Percentiles rank a stretch among this genome's conserved stretches.
phyloP scores from a whole-genome alignment of 2,888 invertebrate species.

The Polylopha cassiicola region DNA sequence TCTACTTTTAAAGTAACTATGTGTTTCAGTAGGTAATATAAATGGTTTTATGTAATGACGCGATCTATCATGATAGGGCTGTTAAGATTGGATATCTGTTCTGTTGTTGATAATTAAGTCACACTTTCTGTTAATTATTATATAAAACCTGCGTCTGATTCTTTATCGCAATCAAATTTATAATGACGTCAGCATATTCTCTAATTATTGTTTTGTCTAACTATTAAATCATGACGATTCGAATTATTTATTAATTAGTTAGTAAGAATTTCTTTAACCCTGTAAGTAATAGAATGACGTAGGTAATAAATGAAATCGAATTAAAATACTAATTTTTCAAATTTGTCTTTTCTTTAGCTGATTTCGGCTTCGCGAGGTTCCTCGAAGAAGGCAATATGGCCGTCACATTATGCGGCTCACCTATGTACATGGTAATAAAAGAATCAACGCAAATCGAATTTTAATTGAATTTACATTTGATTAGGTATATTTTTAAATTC shows the following conservation, averaged over 20 bases:
- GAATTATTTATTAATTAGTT: too few relatives aligned
- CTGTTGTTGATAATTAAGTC: constrained; percentile 6
- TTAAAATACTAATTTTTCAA: background rate
- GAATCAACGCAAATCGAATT: background rate
- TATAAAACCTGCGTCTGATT: too few relatives aligned
- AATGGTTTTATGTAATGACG: constrained; percentile 4
- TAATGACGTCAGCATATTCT: too few relatives aligned
- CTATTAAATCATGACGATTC: too few relatives aligned
- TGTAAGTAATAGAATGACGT: too few relatives aligned
- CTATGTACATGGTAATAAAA: constrained; percentile 97
- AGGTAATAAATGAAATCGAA: too few relatives aligned
- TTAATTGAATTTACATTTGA: background rate
- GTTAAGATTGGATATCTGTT: constrained; percentile 8
- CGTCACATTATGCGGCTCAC: constrained; percentile 98
- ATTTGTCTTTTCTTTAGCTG: constrained; percentile 80
- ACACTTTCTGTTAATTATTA: too few relatives aligned
- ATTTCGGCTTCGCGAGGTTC: constrained; percentile 99
- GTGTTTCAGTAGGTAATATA: constrained; percentile 1
- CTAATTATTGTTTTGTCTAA: too few relatives aligned
- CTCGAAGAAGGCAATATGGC: constrained; percentile 99
- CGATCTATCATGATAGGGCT: constrained; percentile 12
- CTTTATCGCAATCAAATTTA: too few relatives aligned
- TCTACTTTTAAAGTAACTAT: constrained; percentile 6
- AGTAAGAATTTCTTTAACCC: too few relatives aligned
- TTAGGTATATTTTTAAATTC: background rate